Base-by-base conservation (phyloP, 2,888 invertebrate species). In the Protula sp. region DNA sequence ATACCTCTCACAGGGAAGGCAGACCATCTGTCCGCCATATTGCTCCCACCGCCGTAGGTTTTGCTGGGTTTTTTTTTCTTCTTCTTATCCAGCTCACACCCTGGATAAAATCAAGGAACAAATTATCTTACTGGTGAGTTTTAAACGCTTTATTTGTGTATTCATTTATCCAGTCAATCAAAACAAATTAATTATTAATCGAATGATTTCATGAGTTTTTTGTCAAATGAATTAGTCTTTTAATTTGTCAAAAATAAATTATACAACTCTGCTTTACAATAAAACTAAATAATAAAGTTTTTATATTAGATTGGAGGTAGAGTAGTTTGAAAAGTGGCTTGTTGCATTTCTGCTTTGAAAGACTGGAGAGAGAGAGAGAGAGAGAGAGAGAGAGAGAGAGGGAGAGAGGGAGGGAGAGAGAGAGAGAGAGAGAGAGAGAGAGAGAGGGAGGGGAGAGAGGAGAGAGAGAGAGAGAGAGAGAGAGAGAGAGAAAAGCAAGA, bases 321-420 rank as follows among this genome's bases (percentile, higher is more conserved):
- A 27, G 55, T 55, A 30, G 38, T 55, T 38, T 19, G 55, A 55
- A 4, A 31, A 38, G 38, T 38, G 31, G 1, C 1, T 55, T n/a
- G 24, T n/a, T 2, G 30, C 9, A 2, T 38, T 9, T 38, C 38
- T 22, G 55, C 45, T n/a, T n/a, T n/a, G n/a, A n/a, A n/a, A n/a
- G n/a, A n/a, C n/a, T n/a, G n/a, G n/a, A n/a, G n/a, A n/a, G 55
- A 19, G 19, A 9, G 51, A 19, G 9, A 9, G 19, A 19, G 55
- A 48, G 45, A 58, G 24, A n/a, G 29, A 22, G 54, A 4, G 47
- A 24, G 60, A 60, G 61, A 58, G 59, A 30, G 60, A 58, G 50
- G 59, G 57, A 55, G 50, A 56, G 31, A 63, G 60, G 55, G 67
- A 47, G 54, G 47, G 14, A 58, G 57, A 52, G n/a, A 50, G 45